phyloP scores from a whole-genome alignment of 2,888 invertebrate species.

The Patella depressa region DNA sequence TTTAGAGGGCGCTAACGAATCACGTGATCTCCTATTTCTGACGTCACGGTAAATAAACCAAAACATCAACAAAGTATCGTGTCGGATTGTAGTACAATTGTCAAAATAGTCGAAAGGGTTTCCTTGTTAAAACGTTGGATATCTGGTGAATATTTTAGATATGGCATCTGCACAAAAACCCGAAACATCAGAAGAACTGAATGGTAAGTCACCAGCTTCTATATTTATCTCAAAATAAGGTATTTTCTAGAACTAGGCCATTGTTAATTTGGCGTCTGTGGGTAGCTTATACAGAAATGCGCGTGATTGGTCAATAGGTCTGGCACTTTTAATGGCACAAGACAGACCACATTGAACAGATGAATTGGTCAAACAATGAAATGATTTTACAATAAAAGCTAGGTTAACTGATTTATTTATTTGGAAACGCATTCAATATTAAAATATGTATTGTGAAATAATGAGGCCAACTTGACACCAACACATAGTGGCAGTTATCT shows the following conservation, averaged over 20 bases:
- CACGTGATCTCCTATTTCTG: constrained; percentile 32
- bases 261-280: constrained; percentile 17
- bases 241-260: constrained; percentile 20
- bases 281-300: background rate
- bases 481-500: too few species aligned
- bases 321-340: background rate
- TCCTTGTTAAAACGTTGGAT: too few species aligned
- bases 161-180: constrained; percentile 28
- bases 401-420: too few species aligned
- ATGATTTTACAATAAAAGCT: too few species aligned
- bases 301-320: constrained; percentile 5
- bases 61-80: constrained; percentile 40
- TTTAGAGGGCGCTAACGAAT: constrained; percentile 19
- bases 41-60: constrained; percentile 38
- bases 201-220: constrained; percentile 21
- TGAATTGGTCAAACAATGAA: too few species aligned
- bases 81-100: constrained; percentile 9
- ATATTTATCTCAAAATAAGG: constrained; percentile 16
- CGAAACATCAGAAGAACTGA: constrained; percentile 22
- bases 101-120: too few species aligned
- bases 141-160: too few species aligned
- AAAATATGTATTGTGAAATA: too few species aligned
- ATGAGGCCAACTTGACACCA: too few species aligned
- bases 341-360: too few species aligned
- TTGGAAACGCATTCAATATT: too few species aligned